phyloP scores from a whole-genome alignment of 37 sponge, comb jelly and placozoan species.

The Beroe forskalii region DNA sequence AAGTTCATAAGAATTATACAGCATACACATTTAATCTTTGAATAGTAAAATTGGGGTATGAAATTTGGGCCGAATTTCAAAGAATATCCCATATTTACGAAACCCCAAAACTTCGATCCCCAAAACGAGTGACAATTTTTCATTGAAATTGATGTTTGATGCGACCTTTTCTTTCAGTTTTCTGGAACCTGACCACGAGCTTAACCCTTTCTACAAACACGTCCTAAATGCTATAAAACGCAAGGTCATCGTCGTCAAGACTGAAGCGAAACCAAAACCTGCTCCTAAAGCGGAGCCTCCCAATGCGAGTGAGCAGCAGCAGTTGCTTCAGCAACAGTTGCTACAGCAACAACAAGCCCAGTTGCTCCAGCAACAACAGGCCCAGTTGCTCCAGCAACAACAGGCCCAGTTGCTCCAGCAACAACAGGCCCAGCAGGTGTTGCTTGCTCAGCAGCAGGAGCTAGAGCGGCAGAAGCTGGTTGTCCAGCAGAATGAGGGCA shows the following conservation, averaged over 20 bases:
- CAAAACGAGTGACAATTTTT: no score
- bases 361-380: background rate
- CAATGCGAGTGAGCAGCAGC: background rate
- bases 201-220: constrained; percentile 54
- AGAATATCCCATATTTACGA: no score
- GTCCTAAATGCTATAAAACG: constrained; percentile 51
- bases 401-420: background rate
- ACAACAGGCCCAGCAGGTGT: background rate
- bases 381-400: background rate
- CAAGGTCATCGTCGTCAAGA: constrained; percentile 28
- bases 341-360: background rate
- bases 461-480: background rate
- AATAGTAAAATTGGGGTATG: no score
- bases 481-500: background rate
- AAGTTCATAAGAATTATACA: no score
- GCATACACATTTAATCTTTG: no score
- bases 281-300: background rate
- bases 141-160: no score
- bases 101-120: no score
- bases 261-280: constrained; percentile 51
- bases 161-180: constrained; percentile 51
- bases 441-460: constrained; percentile 1
- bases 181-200: constrained; percentile 45
- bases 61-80: no score
- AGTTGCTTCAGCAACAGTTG: background rate